These are phyloP conservation scores for Clamator glandarius DNA, from an alignment of 2,797 vertebrate genomes.

Conservation along the genomic window DNA sequence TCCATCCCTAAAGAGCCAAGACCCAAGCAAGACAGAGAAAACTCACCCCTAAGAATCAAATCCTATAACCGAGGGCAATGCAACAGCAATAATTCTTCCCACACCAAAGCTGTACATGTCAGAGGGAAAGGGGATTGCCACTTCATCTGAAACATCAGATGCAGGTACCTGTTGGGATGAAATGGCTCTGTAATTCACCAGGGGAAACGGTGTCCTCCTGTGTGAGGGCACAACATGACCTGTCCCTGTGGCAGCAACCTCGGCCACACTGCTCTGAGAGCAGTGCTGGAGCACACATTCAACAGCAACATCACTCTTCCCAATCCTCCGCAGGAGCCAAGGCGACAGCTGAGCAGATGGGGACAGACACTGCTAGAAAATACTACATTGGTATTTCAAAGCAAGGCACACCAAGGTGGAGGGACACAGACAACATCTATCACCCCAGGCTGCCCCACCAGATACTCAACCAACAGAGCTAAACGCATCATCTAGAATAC, in stretches of 20 bases:
- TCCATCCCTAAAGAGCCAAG: not conserved
- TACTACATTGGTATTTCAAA: rapidly evolving
- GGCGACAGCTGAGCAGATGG: not conserved
- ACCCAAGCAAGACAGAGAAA: not conserved
- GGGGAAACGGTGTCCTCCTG: not conserved
- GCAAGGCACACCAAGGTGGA: not conserved
- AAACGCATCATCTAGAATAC: not conserved
- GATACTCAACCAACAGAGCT: rapidly evolving
- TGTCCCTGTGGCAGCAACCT: not conserved
- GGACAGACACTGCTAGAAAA: not conserved
- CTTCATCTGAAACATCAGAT: not conserved
- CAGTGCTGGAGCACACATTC: not conserved
- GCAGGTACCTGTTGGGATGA: not conserved
- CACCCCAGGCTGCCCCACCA: not conserved
- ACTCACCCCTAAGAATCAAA: not conserved
- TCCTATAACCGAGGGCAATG: not conserved
- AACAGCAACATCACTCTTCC: not conserved
- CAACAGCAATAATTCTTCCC: not conserved
- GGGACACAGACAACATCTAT: rapidly evolving
- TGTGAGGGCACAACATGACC: not conserved
- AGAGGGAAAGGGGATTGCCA: not conserved
- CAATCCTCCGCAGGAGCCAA: not conserved
- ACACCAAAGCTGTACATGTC: rapidly evolving
- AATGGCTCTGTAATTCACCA: not conserved
- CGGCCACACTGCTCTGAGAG: rapidly evolving